Percentiles rank a stretch among this genome's conserved stretches.
Conservation (phyloP, 2,888 invertebrate species). For the Zeuzera pyrina region DNA sequence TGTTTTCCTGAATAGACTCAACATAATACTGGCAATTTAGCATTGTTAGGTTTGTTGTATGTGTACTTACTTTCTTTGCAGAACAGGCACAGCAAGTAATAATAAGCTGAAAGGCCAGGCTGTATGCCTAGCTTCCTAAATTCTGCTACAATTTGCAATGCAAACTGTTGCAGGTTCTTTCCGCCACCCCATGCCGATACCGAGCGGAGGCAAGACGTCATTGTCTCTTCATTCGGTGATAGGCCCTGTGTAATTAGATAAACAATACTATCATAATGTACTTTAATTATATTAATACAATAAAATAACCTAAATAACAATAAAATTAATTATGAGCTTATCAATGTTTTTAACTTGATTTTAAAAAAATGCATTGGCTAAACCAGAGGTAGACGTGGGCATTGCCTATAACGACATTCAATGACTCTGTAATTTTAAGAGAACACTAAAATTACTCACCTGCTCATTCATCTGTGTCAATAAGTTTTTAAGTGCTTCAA, state of each 20-base stretch:
- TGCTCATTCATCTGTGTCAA: constrained; percentile 76
- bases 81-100: constrained; percentile 79
- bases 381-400: too few species aligned
- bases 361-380: too few species aligned
- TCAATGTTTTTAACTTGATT: background rate
- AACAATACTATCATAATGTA: background rate
- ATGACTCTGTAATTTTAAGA: too few species aligned
- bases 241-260: constrained; percentile 33
- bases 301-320: too few species aligned
- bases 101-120: constrained; percentile 84
- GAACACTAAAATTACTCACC: constrained; percentile 28
- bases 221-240: constrained; percentile 43
- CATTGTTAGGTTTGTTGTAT: too few species aligned
- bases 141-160: constrained; percentile 46
- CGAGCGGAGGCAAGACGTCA: constrained; percentile 45
- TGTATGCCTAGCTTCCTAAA: constrained; percentile 75
- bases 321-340: too few species aligned
- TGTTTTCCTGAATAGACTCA: too few species aligned
- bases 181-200: constrained; percentile 59
- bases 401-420: too few species aligned
- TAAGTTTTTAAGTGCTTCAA: constrained; percentile 74
- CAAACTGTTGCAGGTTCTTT: constrained; percentile 37
- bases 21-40: too few species aligned
- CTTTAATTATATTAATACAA: too few species aligned
- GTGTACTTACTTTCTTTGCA: constrained; percentile 77